Conservation (phyloP, 2,113 vertebrate genomes). For the Ginglymostoma cirratum region DNA sequence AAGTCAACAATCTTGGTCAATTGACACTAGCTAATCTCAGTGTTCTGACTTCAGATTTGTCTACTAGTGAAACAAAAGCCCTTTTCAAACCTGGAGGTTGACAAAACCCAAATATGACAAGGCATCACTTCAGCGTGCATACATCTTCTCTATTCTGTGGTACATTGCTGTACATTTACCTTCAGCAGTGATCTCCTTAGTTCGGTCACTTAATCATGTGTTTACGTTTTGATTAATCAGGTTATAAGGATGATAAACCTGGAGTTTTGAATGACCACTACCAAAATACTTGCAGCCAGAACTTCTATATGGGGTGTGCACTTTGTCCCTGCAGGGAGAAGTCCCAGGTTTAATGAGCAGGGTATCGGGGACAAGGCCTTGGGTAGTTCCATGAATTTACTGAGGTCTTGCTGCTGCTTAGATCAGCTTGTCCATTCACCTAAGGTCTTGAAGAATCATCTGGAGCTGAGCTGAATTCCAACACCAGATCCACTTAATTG, state of each 20-base stretch:
- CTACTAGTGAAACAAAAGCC: background rate
- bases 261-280: background rate
- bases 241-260: background rate
- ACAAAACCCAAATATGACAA: background rate
- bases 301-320: background rate
- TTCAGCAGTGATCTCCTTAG: background rate
- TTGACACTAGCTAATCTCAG: background rate
- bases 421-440: background rate
- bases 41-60: background rate
- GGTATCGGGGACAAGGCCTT: background rate
- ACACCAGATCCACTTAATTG: background rate
- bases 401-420: background rate
- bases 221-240: background rate
- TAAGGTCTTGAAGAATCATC: background rate
- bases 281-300: background rate
- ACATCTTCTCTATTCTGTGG: background rate
- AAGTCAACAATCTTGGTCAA: too few species aligned
- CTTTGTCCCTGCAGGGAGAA: background rate
- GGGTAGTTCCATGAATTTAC: background rate
- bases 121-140: background rate
- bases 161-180: background rate
- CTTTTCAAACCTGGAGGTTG: background rate
- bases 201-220: background rate
- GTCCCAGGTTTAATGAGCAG: background rate
- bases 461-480: background rate